Conservation (phyloP, 2,113 vertebrate species). For the Gallinago paraguaiae region DNA sequence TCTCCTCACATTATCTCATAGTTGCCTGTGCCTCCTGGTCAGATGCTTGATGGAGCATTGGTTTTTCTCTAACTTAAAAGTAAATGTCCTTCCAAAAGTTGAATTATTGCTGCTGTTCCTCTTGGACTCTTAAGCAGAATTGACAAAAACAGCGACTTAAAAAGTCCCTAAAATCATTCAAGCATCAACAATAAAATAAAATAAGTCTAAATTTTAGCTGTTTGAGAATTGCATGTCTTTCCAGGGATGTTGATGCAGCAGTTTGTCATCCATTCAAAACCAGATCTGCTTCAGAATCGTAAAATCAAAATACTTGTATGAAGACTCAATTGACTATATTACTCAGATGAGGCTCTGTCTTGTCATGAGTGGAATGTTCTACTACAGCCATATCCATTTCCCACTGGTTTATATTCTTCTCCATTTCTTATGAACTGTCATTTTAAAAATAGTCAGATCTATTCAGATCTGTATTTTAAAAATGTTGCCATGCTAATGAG, state of each 20-base stretch:
- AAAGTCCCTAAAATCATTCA: neutral
- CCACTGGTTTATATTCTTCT: neutral
- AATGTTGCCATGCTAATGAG: neutral
- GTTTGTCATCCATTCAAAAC: neutral
- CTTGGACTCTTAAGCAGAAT: neutral
- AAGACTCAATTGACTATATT: neutral
- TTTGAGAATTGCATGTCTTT: neutral
- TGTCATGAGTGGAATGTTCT: neutral
- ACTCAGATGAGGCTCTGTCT: neutral
- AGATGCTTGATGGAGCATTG: constrained; percentile 12
- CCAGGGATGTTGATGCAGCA: neutral
- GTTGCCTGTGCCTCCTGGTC: neutral
- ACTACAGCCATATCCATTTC: neutral
- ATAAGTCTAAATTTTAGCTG: neutral
- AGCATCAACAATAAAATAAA: neutral
- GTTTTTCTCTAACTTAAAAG: neutral
- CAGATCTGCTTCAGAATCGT: neutral
- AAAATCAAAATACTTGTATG: neutral
- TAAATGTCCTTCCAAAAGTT: neutral
- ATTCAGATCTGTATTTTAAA: neutral
- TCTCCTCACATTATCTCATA: neutral
- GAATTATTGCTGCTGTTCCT: neutral
- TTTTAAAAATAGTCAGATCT: constrained; percentile 7
- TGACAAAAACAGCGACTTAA: neutral
- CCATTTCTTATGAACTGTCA: neutral